Percentiles rank a stretch among this genome's conserved stretches.
Conservation (phyloP, 92 coral and sea anemone species). For the Meandrina meandrites region DNA sequence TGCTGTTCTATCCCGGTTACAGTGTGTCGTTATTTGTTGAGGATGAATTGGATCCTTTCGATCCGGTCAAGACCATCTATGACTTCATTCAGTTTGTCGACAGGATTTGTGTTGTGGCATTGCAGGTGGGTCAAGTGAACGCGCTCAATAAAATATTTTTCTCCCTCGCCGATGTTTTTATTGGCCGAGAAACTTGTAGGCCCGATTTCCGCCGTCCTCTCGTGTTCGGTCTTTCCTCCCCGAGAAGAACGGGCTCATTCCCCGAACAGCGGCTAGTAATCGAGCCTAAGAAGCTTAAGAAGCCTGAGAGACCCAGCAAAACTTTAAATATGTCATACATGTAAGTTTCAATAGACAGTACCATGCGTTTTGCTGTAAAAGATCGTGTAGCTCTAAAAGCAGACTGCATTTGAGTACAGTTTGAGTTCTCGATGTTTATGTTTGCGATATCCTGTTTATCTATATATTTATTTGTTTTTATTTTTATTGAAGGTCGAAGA, state of each 20-base stretch:
- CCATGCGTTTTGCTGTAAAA: too few relatives aligned
- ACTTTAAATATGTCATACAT: too few relatives aligned
- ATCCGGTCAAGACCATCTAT: constrained; percentile 70
- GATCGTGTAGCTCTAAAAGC: background rate
- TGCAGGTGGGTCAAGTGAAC: constrained; percentile 63
- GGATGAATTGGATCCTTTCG: constrained; percentile 54
- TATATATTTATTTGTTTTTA: background rate
- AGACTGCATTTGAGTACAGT: background rate
- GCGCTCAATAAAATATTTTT: background rate
- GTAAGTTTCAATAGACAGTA: too few relatives aligned
- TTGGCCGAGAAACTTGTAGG: too few relatives aligned
- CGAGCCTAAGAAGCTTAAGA: too few relatives aligned
- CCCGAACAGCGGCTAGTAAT: too few relatives aligned
- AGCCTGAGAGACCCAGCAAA: too few relatives aligned
- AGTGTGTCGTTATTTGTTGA: constrained; percentile 65
- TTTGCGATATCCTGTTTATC: background rate
- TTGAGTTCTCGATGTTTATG: background rate
- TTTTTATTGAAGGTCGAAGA: constrained; percentile 61
- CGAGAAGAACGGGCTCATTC: too few relatives aligned
- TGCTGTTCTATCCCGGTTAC: background rate
- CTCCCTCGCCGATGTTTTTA: too few relatives aligned
- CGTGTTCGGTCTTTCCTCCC: too few relatives aligned
- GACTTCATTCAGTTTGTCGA: constrained; percentile 82
- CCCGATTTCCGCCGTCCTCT: too few relatives aligned
- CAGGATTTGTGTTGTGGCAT: constrained; percentile 73